Conservation (phyloP, 1,140 invertebrate genomes). For the Archivesica marissinica region DNA sequence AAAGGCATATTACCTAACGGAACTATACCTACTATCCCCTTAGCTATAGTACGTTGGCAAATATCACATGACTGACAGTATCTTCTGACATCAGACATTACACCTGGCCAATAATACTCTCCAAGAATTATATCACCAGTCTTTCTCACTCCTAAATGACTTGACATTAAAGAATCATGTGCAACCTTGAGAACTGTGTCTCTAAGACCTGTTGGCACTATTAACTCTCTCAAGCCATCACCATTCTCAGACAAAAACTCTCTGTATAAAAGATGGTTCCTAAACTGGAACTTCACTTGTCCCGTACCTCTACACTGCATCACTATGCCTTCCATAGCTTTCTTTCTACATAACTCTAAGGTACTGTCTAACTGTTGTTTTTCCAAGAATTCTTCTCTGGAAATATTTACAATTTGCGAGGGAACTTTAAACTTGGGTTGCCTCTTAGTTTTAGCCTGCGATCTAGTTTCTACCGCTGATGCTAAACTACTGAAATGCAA, state of each 20-base stretch:
- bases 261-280: background rate
- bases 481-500: too few species aligned
- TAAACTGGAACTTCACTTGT: background rate
- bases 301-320: background rate
- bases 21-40: too few species aligned
- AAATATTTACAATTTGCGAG: too few species aligned
- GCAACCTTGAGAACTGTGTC: constrained; percentile 35
- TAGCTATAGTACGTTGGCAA: too few species aligned
- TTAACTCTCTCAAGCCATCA: background rate
- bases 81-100: too few species aligned
- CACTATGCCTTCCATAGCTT: background rate
- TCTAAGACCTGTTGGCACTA: background rate
- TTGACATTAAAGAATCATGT: too few species aligned
- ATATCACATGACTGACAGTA: too few species aligned
- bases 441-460: background rate
- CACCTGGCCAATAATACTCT: constrained; percentile 64
- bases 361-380: background rate
- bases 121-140: constrained; percentile 24
- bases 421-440: background rate
- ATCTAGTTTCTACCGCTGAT: background rate
- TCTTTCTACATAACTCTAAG: background rate
- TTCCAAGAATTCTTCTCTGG: background rate
- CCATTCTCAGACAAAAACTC: background rate
- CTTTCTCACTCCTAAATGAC: constrained; percentile 33
- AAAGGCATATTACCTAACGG: too few species aligned